Evolutionary conservation across 2,888 invertebrate genomes (phyloP), one percentile per base, ranked within the genome.

Genomic region (Acanthopleura granulata): DNA sequence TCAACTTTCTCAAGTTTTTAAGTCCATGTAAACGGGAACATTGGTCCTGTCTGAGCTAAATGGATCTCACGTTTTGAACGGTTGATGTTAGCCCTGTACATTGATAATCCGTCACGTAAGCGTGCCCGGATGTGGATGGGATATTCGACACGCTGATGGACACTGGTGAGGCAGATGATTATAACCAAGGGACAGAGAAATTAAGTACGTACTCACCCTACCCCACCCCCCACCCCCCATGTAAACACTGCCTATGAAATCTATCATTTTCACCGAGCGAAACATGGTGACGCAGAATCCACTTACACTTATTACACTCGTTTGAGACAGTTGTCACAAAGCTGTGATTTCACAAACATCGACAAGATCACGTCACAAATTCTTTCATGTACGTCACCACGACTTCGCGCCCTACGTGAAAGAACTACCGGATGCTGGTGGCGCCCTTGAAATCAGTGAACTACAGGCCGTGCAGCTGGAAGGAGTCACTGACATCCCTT

Each of bases 161-260:
- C 57, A 74, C 75, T 6, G 75, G 72, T 72, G 62, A 51, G 4
- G 75, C 51, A 16, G 40, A n/a, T 18, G 62, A 57, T 22, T 75
- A 75, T 40, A 29, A 57, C 27, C 1, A 6, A 6, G 75, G 61
- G 15, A 40, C 49, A 9, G 69, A 49, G 14, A 49, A n/a, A 50
- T 51, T 75, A 25, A 75, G 18, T 29, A 61, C 0, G 15, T 72
- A 75, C 51, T 75, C n/a, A n/a, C n/a, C n/a, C n/a, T n/a, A n/a
- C n/a, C n/a, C n/a, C n/a, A n/a, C n/a, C n/a, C n/a, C n/a, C 72
- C 49, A 75, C 50, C 71, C 75, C 27, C n/a, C 72, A 72, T 18
- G 30, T 51, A 9, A 75, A 72, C 27, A 50, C 57, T 49, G 72
- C 57, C 0, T 75, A 49, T 30, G 72, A 75, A 30, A n/a, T 57